Percentiles rank a stretch among this genome's conserved stretches.
Conservation (phyloP, 1,140 invertebrate species). For the Dendrolimus kikuchii region DNA sequence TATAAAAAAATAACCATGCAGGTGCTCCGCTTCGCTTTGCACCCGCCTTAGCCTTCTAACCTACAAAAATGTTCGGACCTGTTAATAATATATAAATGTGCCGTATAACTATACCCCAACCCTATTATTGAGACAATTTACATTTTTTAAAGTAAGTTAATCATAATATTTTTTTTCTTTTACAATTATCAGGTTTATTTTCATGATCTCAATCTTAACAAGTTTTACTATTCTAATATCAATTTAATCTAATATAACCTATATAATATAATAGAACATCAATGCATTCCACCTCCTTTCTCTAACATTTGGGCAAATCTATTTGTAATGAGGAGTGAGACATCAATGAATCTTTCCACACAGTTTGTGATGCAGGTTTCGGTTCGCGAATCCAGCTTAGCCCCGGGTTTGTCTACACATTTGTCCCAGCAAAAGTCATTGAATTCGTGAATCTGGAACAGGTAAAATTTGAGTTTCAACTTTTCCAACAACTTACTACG, state of each 20-base stretch:
- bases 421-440: conserved; percentile 97
- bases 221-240: not conserved
- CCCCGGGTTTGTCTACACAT: conserved; percentile 90
- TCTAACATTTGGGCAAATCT: conserved; percentile 87
- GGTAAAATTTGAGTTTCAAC: conserved; percentile 8
- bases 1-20: no score
- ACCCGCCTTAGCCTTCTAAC: no score
- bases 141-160: no score
- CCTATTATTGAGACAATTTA: no score
- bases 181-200: no score
- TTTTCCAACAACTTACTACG: no score
- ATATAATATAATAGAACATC: conserved; percentile 8
- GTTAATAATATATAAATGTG: no score
- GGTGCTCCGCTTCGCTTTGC: no score
- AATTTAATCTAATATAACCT: not conserved
- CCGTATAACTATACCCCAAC: no score
- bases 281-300: conserved; percentile 74
- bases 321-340: conserved; percentile 88
- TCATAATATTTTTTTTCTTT: no score
- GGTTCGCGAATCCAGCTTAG: conserved; percentile 88
- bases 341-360: conserved; percentile 95
- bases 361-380: conserved; percentile 94
- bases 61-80: no score
- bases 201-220: no score
- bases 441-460: conserved; percentile 88